phyloP scores from a whole-genome alignment of 2,797 vertebrate species.

The Phaenicophaeus curvirostris region DNA sequence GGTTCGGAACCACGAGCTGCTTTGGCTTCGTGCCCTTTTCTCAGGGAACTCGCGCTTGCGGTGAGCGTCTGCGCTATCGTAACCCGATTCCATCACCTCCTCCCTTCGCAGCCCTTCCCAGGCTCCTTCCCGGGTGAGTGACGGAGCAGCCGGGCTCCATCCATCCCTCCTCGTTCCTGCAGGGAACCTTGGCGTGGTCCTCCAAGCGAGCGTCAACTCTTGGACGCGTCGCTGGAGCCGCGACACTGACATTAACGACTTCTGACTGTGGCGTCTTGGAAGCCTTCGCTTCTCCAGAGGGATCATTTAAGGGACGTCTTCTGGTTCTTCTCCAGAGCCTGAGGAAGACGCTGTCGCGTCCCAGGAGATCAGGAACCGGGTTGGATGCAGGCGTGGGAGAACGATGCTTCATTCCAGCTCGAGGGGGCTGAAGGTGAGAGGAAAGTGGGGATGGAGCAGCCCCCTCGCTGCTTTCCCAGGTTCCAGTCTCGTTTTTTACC shows the following conservation, averaged over 20 bases:
- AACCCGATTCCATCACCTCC: too few relatives aligned
- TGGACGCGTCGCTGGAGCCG: not conserved
- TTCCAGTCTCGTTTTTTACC: not conserved
- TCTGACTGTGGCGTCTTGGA: not conserved
- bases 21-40: not conserved
- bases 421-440: not conserved
- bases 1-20: rapidly evolving
- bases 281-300: not conserved
- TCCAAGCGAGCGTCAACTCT: not conserved
- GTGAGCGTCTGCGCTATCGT: not conserved
- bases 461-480: not conserved
- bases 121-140: not conserved
- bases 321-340: not conserved
- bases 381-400: not conserved
- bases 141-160: not conserved
- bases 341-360: not conserved
- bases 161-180: too few relatives aligned
- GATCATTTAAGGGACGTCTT: not conserved
- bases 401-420: not conserved
- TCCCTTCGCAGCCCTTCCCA: not conserved
- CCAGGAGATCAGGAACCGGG: not conserved
- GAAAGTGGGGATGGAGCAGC: not conserved
- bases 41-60: not conserved
- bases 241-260: not conserved
- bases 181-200: not conserved